Evolutionary conservation across 2,113 vertebrate species (phyloP).

Genomic region (Cynopterus brachyotis): DNA sequence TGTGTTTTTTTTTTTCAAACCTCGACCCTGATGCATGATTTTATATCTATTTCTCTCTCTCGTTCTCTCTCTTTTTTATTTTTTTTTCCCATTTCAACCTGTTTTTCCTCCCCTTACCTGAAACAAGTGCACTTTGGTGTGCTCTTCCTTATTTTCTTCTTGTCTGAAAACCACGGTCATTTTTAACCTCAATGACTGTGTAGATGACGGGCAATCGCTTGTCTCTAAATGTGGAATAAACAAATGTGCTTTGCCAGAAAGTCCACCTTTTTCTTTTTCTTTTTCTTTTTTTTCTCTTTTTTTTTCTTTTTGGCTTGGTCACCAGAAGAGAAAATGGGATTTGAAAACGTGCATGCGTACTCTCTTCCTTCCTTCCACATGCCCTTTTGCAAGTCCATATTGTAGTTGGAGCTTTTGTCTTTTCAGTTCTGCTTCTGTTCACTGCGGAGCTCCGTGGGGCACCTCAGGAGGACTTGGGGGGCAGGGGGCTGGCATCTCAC

Average conservation of each 20-base stretch:
- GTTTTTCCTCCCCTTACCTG: conserved; percentile 74
- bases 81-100: conserved; percentile 76
- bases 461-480: not conserved
- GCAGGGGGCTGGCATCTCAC: not conserved
- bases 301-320: conserved; percentile 47
- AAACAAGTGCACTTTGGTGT: conserved; percentile 70
- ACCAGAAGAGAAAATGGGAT: conserved; percentile 75
- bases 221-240: conserved; percentile 71
- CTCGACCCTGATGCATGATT: conserved; percentile 90
- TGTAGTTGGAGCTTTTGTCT: conserved; percentile 40
- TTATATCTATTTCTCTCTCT: conserved; percentile 72
- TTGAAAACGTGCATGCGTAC: conserved; percentile 83
- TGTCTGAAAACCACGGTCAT: conserved; percentile 72
- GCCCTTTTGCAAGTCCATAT: conserved; percentile 60
- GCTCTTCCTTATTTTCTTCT: conserved; percentile 79
- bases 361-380: conserved; percentile 35
- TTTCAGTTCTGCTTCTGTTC: not conserved
- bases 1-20: conserved; percentile 73
- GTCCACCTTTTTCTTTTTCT: not conserved
- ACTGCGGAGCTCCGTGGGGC: not conserved
- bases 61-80: not conserved
- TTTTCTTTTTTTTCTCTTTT: not conserved
- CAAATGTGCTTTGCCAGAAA: conserved; percentile 68
- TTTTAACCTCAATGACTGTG: conserved; percentile 77
- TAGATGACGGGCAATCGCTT: conserved; percentile 64